Evolutionary conservation across 2,888 invertebrate genomes (phyloP).

Genomic region (Malacosoma neustria): DNA sequence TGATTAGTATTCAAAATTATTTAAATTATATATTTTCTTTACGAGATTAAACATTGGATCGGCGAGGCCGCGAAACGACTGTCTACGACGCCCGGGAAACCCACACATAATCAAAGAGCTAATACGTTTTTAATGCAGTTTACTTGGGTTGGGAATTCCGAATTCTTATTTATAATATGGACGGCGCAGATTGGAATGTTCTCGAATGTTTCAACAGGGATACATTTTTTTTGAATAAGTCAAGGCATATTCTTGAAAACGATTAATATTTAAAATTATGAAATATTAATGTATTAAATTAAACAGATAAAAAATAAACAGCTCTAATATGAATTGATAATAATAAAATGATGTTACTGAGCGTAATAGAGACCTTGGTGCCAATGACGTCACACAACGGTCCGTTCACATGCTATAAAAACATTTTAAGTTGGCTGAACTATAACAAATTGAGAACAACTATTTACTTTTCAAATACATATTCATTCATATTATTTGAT

Average conservation of each 20-base stretch:
- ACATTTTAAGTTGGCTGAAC: conserved; percentile 27
- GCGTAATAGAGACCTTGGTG: conserved; percentile 42
- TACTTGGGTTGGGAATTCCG: conserved; percentile 29
- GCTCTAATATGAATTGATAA: conserved; percentile 4
- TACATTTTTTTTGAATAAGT: neutral
- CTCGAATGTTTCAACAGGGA: conserved; percentile 1
- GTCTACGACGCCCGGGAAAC: conserved; percentile 27
- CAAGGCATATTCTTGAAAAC: no score
- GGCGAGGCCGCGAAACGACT: conserved; percentile 10
- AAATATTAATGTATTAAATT: no score
- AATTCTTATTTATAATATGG: conserved; percentile 14
- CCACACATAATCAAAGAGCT: conserved; percentile 27
- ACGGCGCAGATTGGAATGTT: conserved; percentile 5
- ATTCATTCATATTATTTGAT: no score
- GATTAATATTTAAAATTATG: no score
- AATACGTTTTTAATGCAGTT: conserved; percentile 35
- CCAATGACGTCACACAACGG: conserved; percentile 28
- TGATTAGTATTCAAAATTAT: no score
- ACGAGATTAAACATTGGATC: neutral
- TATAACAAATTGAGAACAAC: no score
- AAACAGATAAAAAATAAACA: no score
- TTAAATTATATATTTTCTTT: neutral
- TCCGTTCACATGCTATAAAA: conserved; percentile 52
- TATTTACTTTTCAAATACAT: no score
- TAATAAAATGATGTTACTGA: conserved; percentile 26